phyloP scores from a whole-genome alignment of 2,888 invertebrate species.

The Darwinula stevensoni region DNA sequence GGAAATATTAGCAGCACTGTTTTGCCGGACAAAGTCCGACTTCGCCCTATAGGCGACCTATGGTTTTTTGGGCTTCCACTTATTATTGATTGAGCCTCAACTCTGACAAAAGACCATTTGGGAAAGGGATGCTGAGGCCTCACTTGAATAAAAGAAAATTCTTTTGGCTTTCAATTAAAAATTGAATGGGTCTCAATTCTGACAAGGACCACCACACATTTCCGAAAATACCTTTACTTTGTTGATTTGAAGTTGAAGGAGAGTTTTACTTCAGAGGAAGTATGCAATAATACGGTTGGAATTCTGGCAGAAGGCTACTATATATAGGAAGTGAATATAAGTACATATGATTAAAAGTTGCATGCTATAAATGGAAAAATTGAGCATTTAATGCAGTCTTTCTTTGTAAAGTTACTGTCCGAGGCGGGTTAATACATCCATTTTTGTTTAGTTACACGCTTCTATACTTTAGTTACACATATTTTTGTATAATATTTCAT shows the following conservation, averaged over 20 bases:
- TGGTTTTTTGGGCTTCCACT: too few species aligned
- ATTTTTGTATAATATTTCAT: conserved; percentile 1
- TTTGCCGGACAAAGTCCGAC: too few species aligned
- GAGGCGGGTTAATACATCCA: conserved; percentile 1
- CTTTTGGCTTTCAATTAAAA: conserved; percentile 2
- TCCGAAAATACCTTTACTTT: neutral
- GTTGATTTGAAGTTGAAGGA: conserved; percentile 2
- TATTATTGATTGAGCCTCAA: conserved; percentile 2
- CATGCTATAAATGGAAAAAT: conserved; percentile 2
- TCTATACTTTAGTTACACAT: conserved; percentile 2
- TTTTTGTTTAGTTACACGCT: conserved; percentile 2
- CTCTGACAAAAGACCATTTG: conserved; percentile 2
- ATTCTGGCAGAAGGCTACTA: conserved; percentile 2
- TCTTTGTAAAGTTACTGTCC: conserved; percentile 2
- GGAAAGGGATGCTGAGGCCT: conserved; percentile 2
- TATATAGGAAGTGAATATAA: conserved; percentile 1
- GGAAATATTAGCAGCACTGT: too few species aligned
- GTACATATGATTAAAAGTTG: conserved; percentile 2
- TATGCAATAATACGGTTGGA: conserved; percentile 2
- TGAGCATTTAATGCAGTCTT: conserved; percentile 2
- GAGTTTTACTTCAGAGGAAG: conserved; percentile 2
- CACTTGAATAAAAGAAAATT: conserved; percentile 2
- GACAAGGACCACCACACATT: conserved; percentile 1
- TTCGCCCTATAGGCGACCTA: too few species aligned
- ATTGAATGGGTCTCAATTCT: conserved; percentile 2